Base-by-base conservation (phyloP, 2,797 vertebrate genomes). In the Nannoperca australis region DNA sequence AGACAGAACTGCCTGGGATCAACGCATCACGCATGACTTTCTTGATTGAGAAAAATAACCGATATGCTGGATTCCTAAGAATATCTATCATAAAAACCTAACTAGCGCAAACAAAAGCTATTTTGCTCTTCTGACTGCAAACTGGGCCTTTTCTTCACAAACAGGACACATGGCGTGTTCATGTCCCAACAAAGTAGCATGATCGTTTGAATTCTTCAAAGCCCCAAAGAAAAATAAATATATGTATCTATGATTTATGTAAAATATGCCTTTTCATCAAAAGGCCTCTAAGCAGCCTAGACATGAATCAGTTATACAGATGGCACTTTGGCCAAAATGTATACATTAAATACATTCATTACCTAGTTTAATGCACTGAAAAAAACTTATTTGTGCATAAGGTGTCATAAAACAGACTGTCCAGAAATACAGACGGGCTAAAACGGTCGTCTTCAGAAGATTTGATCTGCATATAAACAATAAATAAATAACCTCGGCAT, bases 161-260 rank as follows among this genome's bases (percentile, higher is more conserved):
- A 88, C 85, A 60, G 53, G 84, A 86, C 79, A 84, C 32, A 7
- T 9, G 24, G 53, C 51, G 51, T 64, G 71, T 85, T 86, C 64
- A 73, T 47, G 85, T 90, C 74, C 36, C 55, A 75, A 88, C 73
- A 82, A 78, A 79, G 76, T 49, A 85, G 70, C 70, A 75, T 44
- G 85, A 86, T 79, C 34, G 15, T 86, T 85, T 76, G 76, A 79
- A 76, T 75, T 79, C 82, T 82, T 83, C 70, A 82, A 85, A 85
- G 82, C 85, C 88, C 85, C 73, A 88, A 90, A 88, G 78, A 94
- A 95, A 94, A 91, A 92, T 86, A 94, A 90, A 92, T 92, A 93
- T 91, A 89, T 87, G 79, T 87, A 89, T 88, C 78, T 91, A 89
- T 85, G 83, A 84, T 92, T 89, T 88, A 93, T 88, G 90, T 93